Evolutionary conservation across 2,888 invertebrate species (phyloP), one percentile per base, ranked within the genome.

Genomic region (Margaritifera margaritifera): DNA sequence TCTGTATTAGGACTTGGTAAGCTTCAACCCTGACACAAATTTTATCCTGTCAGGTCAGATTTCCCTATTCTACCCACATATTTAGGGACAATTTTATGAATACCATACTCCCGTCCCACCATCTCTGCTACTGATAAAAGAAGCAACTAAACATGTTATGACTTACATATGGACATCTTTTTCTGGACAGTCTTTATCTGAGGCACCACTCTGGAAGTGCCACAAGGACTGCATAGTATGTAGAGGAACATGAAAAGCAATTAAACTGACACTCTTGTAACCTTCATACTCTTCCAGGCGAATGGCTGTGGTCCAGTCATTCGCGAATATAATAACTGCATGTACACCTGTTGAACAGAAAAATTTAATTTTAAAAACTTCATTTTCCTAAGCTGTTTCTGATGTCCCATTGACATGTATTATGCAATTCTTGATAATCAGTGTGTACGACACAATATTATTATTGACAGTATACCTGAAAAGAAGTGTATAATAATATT

Each of bases 151-250:
- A 1, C 22, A 52, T 15, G 15, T 20, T 27, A n/a, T 6, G 18
- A 69, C 83, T 73, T 77, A 83, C 83, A 83, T 64, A 60, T 72
- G 71, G 27, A 81, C 77, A 60, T 77, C 74, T 54, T 69, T 73
- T 25, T 77, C 72, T 27, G 74, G 68, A 69, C 83, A 77, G 50
- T 64, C 55, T 24, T 42, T 42, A 3, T 67, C 69, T n/a, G 72
- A 68, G 19, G 78, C 68, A 19, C 71, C 73, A 24, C 77, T 75
- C 65, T 75, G 72, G 53, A 83, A 74, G 53, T 71, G 79, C 69
- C 74, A 75, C 15, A 69, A 42, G 1, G 77, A 71, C 50, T 71
- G 64, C 11, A 67, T 66, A 15, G 79, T 70, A 24, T 76, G 69
- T 15, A 68, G 67, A 22, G 81, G 83, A 25, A 83, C 68, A n/a